Evolutionary conservation across 2,888 invertebrate species (phyloP).

Genomic region (Campoletis raptor): DNA sequence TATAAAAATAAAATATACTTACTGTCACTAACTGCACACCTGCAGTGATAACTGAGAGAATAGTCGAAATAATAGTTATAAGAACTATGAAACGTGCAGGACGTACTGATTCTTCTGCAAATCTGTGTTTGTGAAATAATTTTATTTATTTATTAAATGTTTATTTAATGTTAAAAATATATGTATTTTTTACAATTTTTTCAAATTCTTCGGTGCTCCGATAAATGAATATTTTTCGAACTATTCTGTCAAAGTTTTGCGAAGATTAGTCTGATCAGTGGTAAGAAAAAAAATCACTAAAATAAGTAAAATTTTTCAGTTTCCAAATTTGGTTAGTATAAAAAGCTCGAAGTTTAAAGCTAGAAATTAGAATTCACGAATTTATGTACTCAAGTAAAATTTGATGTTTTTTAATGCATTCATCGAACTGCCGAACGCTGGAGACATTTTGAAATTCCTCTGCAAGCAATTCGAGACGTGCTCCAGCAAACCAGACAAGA

Average conservation of each 20-base stretch:
- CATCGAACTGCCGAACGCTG: conserved; percentile 59
- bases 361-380: background rate
- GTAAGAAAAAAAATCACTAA: no score
- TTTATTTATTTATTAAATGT: background rate
- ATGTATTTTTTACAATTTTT: no score
- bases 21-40: conserved; percentile 67
- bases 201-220: no score
- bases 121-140: conserved; percentile 40
- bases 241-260: no score
- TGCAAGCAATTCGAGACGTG: conserved; percentile 68
- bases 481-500: conserved; percentile 73
- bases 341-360: no score
- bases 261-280: no score
- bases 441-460: conserved; percentile 62
- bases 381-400: conserved; percentile 63
- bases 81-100: conserved; percentile 62
- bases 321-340: no score
- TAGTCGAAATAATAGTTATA: conserved; percentile 52
- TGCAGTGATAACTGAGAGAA: conserved; percentile 58
- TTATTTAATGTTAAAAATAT: no score
- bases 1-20: conserved; percentile 27
- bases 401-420: conserved; percentile 73
- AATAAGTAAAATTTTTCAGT: no score
- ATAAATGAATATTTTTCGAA: no score
- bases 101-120: conserved; percentile 52